These are phyloP conservation scores for Porites evermanni DNA, from an alignment of 92 coral and sea anemone genomes.

Conservation along the genomic window DNA sequence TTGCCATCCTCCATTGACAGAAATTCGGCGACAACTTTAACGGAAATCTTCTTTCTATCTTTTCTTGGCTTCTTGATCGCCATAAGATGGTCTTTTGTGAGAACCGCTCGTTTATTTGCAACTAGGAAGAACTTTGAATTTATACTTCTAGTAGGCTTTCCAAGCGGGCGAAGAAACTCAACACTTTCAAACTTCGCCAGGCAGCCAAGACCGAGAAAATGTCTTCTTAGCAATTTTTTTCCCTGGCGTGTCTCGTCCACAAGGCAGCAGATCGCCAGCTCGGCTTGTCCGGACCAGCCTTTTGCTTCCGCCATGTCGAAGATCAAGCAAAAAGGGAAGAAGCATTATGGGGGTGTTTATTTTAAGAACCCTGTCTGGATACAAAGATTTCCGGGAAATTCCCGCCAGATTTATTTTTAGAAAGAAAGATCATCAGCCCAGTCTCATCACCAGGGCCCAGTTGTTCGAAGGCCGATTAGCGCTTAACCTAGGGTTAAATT, in stretches of 20 bases:
- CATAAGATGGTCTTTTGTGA: not conserved
- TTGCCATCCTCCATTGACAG: not conserved
- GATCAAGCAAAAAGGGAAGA: not conserved
- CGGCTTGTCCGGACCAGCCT: not conserved
- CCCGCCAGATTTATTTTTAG: slow-evolving; percentile 5
- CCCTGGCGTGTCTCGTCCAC: slow-evolving; percentile 35
- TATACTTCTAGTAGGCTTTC: not conserved
- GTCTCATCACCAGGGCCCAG: not conserved
- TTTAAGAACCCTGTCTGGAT: slow-evolving; percentile 12
- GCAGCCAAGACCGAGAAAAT: slow-evolving; percentile 16
- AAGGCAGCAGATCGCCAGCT: slow-evolving; percentile 17
- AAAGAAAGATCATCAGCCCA: not conserved
- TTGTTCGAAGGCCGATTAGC: too few relatives aligned
- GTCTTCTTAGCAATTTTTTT: not conserved
- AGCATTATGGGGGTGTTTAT: not conserved
- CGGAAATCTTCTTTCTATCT: not conserved
- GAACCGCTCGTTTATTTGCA: not conserved
- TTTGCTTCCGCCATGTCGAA: not conserved
- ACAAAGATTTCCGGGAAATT: slow-evolving; percentile 31
- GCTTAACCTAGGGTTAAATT: too few relatives aligned
- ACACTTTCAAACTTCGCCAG: slow-evolving; percentile 6
- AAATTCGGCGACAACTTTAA: slow-evolving; percentile 25
- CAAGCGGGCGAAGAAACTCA: slow-evolving; percentile 9
- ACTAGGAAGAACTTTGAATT: slow-evolving; percentile 14
- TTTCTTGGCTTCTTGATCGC: slow-evolving; percentile 1